phyloP scores from a whole-genome alignment of 2,888 invertebrate species.

The Chrysolina oricalcia region DNA sequence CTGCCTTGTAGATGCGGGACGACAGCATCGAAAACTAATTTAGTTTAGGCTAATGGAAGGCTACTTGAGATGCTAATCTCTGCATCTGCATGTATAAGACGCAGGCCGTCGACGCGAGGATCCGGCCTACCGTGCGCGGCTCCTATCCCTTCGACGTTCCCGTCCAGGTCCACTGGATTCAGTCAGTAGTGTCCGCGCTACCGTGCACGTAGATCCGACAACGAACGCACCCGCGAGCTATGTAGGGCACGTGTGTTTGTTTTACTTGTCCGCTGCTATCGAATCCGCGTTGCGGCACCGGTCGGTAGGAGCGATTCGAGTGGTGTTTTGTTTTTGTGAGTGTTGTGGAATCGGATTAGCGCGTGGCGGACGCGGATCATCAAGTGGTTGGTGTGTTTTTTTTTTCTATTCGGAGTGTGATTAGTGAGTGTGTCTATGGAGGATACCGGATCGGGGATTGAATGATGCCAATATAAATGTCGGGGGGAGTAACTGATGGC shows the following conservation, averaged over 20 bases:
- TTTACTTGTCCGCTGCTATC: constrained; percentile 6
- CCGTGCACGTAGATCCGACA: constrained; percentile 37
- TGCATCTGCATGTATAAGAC: constrained; percentile 59
- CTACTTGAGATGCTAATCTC: constrained; percentile 60
- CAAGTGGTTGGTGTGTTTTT: constrained; percentile 4
- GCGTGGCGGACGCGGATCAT: constrained; percentile 3
- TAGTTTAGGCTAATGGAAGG: constrained; percentile 57
- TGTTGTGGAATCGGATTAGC: constrained; percentile 10
- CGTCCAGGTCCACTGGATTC: constrained; percentile 57
- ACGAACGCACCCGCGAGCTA: constrained; percentile 37
- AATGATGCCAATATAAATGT: constrained; percentile 8
- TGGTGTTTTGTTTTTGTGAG: constrained; percentile 20
- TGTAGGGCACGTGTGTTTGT: constrained; percentile 45
- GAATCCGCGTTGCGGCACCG: background rate
- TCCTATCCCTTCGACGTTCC: constrained; percentile 48
- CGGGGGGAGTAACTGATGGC: background rate
- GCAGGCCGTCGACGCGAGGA: constrained; percentile 54
- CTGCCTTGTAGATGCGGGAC: constrained; percentile 17
- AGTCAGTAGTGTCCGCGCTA: constrained; percentile 63
- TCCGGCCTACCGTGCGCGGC: constrained; percentile 39
- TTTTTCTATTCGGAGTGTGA: background rate
- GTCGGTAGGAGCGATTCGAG: background rate
- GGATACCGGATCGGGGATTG: background rate
- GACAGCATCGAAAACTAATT: constrained; percentile 59
- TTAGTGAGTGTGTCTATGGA: background rate